Base-by-base conservation (phyloP, 2,888 invertebrate species). In the Ormyrus labotus region DNA sequence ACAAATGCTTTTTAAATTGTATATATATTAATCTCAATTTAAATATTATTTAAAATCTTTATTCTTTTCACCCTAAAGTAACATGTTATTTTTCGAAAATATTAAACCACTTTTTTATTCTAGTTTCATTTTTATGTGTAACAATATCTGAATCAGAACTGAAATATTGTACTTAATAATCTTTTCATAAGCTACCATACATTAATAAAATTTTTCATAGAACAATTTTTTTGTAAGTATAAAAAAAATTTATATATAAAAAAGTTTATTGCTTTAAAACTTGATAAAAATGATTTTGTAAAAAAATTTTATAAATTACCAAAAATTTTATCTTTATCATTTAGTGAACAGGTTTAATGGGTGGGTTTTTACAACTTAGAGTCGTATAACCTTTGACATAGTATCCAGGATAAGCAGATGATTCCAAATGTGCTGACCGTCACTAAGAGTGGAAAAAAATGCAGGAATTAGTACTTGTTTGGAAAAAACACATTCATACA, bases 361-460 rank as follows among this genome's bases (percentile, higher is more conserved):
- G 70, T 78, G 81, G 80, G 55, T 72, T 82, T 84, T 84, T 83
- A 86, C 85, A 87, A 88, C 85, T 87, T 86, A 85, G 84, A 87
- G 86, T 87, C 86, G 87, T 85, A 87, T 88, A 89, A 90, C 90
- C 90, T 90, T 89, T 87, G 87, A 89, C 88, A 89, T 86, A 89
- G 89, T 85, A 88, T 89, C 90, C 90, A 88, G 86, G 89, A 87
- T 88, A 89, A 89, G 88, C 86, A 86, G 90, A 88, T 88, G 89
- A 89, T 89, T 89, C 90, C 90, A 86, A 88, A 87, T 86, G 89
- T 86, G 89, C 85, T 87, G 90, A 89, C 88, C 89, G 86, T 87
- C 89, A 88, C 90, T 90, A 90, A 88, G 90, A 90, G 89, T 89
- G 90, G 88, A 90, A 90, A 90, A 88, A 90, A 90, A 90, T 86